Conservation (phyloP, 2,888 invertebrate species). For the Cecidostiba fungosa region DNA sequence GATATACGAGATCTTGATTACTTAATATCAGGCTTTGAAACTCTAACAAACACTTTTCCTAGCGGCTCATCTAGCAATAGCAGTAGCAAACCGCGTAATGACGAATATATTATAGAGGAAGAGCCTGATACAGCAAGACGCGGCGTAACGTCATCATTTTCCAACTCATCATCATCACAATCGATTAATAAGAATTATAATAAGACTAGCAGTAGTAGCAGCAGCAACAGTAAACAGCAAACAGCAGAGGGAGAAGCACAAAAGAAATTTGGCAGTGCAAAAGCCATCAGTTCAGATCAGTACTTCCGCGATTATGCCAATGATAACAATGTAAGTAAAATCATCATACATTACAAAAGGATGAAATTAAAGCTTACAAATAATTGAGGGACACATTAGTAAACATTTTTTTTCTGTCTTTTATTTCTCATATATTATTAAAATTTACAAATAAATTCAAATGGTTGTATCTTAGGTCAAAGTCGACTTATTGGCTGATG, state of each 20-base stretch:
- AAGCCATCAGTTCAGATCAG: constrained; percentile 98
- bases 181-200: constrained; percentile 23
- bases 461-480: background rate
- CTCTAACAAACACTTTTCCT: constrained; percentile 53
- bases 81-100: constrained; percentile 72
- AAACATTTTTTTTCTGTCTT: background rate
- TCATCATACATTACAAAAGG: background rate
- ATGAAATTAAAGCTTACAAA: background rate
- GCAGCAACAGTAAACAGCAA: constrained; percentile 62
- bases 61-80: constrained; percentile 29
- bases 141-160: constrained; percentile 65
- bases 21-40: constrained; percentile 62
- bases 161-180: constrained; percentile 32
- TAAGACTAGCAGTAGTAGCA: constrained; percentile 64
- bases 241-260: constrained; percentile 87
- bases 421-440: constrained; percentile 13
- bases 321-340: constrained; percentile 80
- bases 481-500: constrained; percentile 27
- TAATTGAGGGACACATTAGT: background rate
- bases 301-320: constrained; percentile 90
- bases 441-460: constrained; percentile 30
- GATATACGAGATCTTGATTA: constrained; percentile 68
- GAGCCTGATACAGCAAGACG: constrained; percentile 75
- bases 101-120: constrained; percentile 80
- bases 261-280: constrained; percentile 98